phyloP scores from a whole-genome alignment of 2,888 invertebrate species.

The Homarus gammarus region DNA sequence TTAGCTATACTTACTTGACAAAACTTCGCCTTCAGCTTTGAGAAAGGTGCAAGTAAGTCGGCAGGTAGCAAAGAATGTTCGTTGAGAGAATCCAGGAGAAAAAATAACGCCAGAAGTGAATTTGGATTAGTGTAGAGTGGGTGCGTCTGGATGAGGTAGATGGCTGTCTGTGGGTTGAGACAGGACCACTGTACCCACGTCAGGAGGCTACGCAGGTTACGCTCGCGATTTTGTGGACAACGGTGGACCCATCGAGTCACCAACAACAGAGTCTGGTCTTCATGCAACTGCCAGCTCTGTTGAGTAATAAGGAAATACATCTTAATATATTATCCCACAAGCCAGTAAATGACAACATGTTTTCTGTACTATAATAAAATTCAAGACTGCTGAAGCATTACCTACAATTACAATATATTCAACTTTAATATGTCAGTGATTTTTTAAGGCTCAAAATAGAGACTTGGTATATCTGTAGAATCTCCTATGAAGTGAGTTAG shows the following conservation, averaged over 20 bases:
- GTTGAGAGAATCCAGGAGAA: constrained; percentile 66
- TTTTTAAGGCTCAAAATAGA: no score
- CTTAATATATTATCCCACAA: no score
- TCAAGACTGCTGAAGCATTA: no score
- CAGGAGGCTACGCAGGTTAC: constrained; percentile 82
- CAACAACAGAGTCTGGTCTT: constrained; percentile 80
- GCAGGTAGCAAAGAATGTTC: constrained; percentile 55
- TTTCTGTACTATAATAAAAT: no score
- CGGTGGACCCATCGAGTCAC: constrained; percentile 82
- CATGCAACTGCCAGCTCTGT: constrained; percentile 77
- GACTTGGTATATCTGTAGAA: no score
- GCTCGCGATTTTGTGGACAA: constrained; percentile 81
- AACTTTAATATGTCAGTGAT: no score
- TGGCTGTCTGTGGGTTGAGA: constrained; percentile 79
- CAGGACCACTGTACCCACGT: constrained; percentile 81
- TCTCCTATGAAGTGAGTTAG: no score
- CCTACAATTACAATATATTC: no score
- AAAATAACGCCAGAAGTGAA: constrained; percentile 58
- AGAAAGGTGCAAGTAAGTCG: constrained; percentile 38
- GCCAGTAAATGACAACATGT: no score
- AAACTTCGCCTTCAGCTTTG: constrained; percentile 52
- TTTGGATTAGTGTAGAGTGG: constrained; percentile 52
- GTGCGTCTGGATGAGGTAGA: constrained; percentile 56
- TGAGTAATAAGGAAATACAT: no score
- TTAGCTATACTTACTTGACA: constrained; percentile 53